Evolutionary conservation across 2,888 invertebrate species (phyloP), one percentile per base, ranked within the genome.

Genomic region (Protodeltote pygarga): DNA sequence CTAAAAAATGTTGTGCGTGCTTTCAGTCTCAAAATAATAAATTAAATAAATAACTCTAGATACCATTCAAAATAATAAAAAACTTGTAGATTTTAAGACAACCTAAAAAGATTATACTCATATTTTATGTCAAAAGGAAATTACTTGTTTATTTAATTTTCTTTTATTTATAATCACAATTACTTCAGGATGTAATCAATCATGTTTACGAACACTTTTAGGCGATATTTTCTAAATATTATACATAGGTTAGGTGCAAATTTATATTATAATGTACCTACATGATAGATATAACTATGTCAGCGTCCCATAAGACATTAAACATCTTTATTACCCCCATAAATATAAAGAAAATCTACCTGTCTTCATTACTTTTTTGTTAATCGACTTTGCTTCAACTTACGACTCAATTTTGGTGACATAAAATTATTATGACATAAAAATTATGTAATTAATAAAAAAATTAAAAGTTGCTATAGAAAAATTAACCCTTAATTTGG

Each of bases 261-360:
- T n/a, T n/a, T 32, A 31, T 44, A 40, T 38, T 34, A 10, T 27
- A 14, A 21, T 34, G 24, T 38, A 38, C 29, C 33, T 11, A 38
- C 33, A 31, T 41, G 5, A 14, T 13, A 33, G 10, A 10, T 13
- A 23, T 28, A 29, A 25, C 38, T 50, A 48, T 31, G 37, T 50
- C 44, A 41, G 16, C 37, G 46, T 55, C 69, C 60, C 48, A 57
- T 60, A 55, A 52, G 40, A 50, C 64, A 68, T 74, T 67, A 69
- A 63, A 59, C 17, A 44, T 34, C 14, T 74, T 78, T 73, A 77
- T 66, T 44, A 29, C 65, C 34, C 29, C 39, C 64, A 68, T 75
- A 76, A 75, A 54, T 51, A 44, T 25, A 20, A 29, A 24, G 34
- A 29, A 54, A 51, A 54, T 35, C 28, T n/a, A 39, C 49, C 28